Base-by-base conservation (phyloP, 2,888 invertebrate genomes). In the Dasysyrphus tricinctus region DNA sequence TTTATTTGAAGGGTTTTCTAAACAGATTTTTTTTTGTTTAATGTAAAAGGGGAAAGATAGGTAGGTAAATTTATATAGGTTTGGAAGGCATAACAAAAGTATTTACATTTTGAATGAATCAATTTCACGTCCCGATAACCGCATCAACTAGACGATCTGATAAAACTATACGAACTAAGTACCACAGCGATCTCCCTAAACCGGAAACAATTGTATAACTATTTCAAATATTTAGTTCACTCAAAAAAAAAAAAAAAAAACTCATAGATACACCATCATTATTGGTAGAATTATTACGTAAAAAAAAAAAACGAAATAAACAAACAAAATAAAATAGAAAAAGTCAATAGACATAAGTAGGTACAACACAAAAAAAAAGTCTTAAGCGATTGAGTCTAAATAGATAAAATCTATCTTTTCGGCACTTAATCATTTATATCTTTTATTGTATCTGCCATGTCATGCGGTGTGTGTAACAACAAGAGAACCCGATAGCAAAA, bases 141-240 rank as follows among this genome's bases (percentile, higher is more conserved):
- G 78, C 70, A 85, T 80, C 63, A 61, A 80, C 73, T 69, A 77
- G 73, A 49, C 77, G 69, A 63, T 73, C 61, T 65, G 78, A 72
- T 57, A 74, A 78, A 77, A 82, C 74, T 74, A 81, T 47, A 54
- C 54, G 63, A 61, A 63, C 61, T 34, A 72, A 37, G 51, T 72
- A 44, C 49, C 8, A 63, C 75, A 67, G 77, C 76, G 77, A 80
- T 69, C 80, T 80, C 74, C 24, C 69, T 75, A 47, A 80, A 82
- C 87, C 87, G 82, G 87, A 87, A 87, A 72, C 79, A 87, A 87
- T 87, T 80, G 79, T 82, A 79, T 73, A 83, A 87, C 87, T 61
- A 83, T 87, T 79, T 79, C 59, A 83, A 57, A 81, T 86, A 86
- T 82, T 87, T 87, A 87, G 87, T 83, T 87, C 87, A 87, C 76